Evolutionary conservation across 1,140 invertebrate species (phyloP), one percentile per base, ranked within the genome.

Genomic region (Ceratoteleas bidentatus): DNA sequence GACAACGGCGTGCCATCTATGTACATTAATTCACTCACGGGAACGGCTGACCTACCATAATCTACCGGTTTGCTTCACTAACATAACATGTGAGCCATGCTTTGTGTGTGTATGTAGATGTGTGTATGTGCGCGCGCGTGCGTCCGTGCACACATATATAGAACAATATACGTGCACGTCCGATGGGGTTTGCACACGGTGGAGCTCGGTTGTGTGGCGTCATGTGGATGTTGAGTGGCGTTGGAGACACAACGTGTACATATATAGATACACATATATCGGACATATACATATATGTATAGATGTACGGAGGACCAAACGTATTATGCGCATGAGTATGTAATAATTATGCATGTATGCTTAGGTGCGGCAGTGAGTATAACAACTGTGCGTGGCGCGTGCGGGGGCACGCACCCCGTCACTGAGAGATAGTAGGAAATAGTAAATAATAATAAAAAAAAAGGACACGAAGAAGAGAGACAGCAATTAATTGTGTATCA

Each of bases 11-110:
- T 87, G 87, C 89, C 90, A 89, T 91, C 89, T 91, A 91, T 91
- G 87, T 91, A 91, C 90, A 91, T 91, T 91, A 85, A 90, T 91
- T 90, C 89, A 90, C 87, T 90, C 89, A 88, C 88, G 87, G 87
- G 86, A 89, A 90, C 86, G 88, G 89, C 88, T 90, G 86, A 90
- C 89, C 88, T 90, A 91, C 90, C 90, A 91, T 88, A 91, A 89
- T 90, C 89, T 88, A 90, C 87, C 90, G 89, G 88, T 91, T 88
- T 88, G 86, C 89, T 89, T 91, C 87, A 86, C 87, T 89, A 88
- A 88, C 85, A 90, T 90, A 88, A 89, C 88, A 89, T 88, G 85
- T 85, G 84, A 86, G 87, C 24, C 86, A 88, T 87, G 86, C 85
- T 86, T 88, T 86, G 85, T 90, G 85, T 87, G 85, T 88, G 85